Evolutionary conservation across 2,888 invertebrate species (phyloP).

Genomic region (Mamestra brassicae): DNA sequence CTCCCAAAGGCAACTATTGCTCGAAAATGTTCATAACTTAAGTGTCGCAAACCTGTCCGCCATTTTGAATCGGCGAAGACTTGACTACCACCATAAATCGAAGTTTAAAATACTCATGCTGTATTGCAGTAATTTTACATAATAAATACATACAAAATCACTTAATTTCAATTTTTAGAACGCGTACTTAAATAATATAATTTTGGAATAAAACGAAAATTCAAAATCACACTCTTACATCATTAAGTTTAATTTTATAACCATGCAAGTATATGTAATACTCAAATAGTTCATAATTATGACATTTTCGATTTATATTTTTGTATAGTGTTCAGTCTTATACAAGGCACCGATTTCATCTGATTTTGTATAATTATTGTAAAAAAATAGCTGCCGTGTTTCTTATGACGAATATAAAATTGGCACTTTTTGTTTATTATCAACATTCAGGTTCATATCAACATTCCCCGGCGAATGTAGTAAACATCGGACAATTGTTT

Average conservation of each 20-base stretch:
- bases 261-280: slow-evolving; percentile 54
- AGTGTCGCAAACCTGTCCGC: slow-evolving; percentile 20
- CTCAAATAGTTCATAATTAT: slow-evolving; percentile 37
- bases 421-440: slow-evolving; percentile 62
- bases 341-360: slow-evolving; percentile 83
- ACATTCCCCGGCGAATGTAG: slow-evolving; percentile 22
- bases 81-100: background rate
- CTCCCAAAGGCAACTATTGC: background rate
- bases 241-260: slow-evolving; percentile 42
- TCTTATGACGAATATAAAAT: slow-evolving; percentile 41
- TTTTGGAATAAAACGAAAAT: slow-evolving; percentile 57
- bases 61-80: background rate
- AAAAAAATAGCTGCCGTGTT: slow-evolving; percentile 71
- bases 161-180: slow-evolving; percentile 39
- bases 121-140: slow-evolving; percentile 32
- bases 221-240: slow-evolving; percentile 57
- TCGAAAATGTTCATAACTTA: background rate
- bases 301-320: slow-evolving; percentile 59
- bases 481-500: background rate
- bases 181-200: slow-evolving; percentile 42
- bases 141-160: slow-evolving; percentile 57
- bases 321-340: slow-evolving; percentile 79
- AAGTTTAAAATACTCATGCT: slow-evolving; percentile 32
- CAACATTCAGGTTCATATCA: slow-evolving; percentile 10
- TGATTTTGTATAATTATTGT: slow-evolving; percentile 68